Evolutionary conservation across 2,797 vertebrate species (phyloP).

Genomic region (Leptodactylus fallax): DNA sequence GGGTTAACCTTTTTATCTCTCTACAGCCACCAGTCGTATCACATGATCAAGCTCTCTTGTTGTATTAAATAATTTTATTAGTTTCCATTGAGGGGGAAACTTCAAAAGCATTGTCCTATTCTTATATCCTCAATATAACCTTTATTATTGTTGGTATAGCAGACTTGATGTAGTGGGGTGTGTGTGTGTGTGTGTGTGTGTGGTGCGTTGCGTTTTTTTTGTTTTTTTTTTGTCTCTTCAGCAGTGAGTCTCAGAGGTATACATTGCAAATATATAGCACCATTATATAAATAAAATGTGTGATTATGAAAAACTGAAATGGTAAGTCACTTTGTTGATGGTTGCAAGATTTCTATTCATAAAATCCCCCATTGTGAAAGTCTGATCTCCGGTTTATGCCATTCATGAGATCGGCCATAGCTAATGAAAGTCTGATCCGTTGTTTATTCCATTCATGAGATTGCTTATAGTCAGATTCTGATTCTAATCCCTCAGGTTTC

Average conservation of each 20-base stretch:
- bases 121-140: neutral
- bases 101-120: neutral
- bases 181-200: too few species aligned
- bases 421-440: slow-evolving; percentile 8
- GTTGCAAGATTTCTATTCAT: neutral
- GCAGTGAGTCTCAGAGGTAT: too few species aligned
- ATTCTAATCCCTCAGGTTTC: slow-evolving; percentile 26
- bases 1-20: too few species aligned
- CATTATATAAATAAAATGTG: neutral
- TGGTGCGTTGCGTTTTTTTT: too few species aligned
- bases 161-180: too few species aligned
- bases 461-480: neutral
- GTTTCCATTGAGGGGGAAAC: neutral
- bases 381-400: neutral
- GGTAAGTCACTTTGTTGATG: neutral
- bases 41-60: neutral
- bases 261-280: too few species aligned
- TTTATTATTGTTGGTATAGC: neutral
- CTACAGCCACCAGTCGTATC: neutral
- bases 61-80: neutral
- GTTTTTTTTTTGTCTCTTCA: too few species aligned
- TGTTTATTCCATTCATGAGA: slow-evolving; percentile 17
- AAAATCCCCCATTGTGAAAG: neutral
- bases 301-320: neutral
- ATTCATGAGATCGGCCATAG: neutral